These are phyloP conservation scores for Cosmorhoe ocellata DNA, from an alignment of 2,888 invertebrate species.

Conservation along the genomic window DNA sequence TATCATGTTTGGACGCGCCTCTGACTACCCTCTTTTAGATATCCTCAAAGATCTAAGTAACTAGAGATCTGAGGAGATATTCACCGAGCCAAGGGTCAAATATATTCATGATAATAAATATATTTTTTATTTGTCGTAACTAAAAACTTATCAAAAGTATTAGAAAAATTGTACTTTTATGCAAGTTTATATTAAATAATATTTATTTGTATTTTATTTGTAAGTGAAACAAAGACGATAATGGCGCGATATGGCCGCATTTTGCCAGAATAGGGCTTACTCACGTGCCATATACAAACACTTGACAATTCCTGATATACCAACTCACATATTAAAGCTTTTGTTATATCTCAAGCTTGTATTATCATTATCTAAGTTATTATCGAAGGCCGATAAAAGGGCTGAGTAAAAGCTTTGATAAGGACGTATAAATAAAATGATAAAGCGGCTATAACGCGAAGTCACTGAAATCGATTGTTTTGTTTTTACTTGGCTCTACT, in stretches of 20 bases:
- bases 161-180: too few species aligned
- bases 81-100: too few species aligned
- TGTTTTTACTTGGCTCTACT: too few species aligned
- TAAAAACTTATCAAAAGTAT: too few species aligned
- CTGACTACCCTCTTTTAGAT: too few species aligned
- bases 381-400: slow-evolving; percentile 69
- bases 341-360: slow-evolving; percentile 76
- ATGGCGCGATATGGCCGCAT: slow-evolving; percentile 19
- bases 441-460: slow-evolving; percentile 21
- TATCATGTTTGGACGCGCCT: too few species aligned
- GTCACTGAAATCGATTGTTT: slow-evolving; percentile 13
- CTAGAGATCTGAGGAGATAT: too few species aligned
- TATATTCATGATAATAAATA: too few species aligned
- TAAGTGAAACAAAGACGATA: slow-evolving; percentile 10
- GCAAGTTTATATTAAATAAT: too few species aligned
- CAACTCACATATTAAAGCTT: slow-evolving; percentile 70
- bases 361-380: slow-evolving; percentile 67
- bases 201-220: not conserved
- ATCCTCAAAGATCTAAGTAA: too few species aligned
- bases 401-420: slow-evolving; percentile 74
- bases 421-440: slow-evolving; percentile 32
- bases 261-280: slow-evolving; percentile 39
- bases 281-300: slow-evolving; percentile 57
- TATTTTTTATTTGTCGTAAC: too few species aligned
- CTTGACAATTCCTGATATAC: slow-evolving; percentile 62